Percentiles rank a stretch among this genome's conserved stretches.
phyloP scores from a whole-genome alignment of 1,140 invertebrate genomes.

The Dreissena rostriformis region DNA sequence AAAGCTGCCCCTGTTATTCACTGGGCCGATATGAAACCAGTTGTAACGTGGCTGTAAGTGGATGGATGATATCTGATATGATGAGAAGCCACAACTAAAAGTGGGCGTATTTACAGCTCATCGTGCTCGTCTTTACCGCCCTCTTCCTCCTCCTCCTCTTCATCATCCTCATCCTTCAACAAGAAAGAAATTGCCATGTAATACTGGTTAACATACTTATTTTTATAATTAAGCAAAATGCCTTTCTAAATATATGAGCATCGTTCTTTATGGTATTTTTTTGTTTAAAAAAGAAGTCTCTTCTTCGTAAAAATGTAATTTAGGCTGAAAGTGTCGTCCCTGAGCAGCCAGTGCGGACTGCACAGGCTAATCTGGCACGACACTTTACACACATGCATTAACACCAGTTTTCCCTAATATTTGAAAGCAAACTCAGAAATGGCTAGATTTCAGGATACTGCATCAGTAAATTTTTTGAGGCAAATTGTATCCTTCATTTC shows the following conservation, averaged over 20 bases:
- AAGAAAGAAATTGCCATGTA: conserved; percentile 16
- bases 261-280: too few relatives aligned
- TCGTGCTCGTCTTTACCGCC: conserved; percentile 65
- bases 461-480: background rate
- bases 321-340: background rate
- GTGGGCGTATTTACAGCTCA: conserved; percentile 66
- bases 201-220: background rate
- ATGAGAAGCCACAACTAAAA: too few relatives aligned
- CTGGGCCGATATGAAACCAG: too few relatives aligned
- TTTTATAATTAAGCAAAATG: background rate
- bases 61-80: too few relatives aligned
- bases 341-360: conserved; percentile 12
- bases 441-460: conserved; percentile 20
- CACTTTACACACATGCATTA: too few relatives aligned
- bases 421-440: too few relatives aligned
- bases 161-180: conserved; percentile 59
- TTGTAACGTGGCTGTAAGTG: too few relatives aligned
- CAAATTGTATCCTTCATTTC: too few relatives aligned
- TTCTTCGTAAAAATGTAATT: too few relatives aligned
- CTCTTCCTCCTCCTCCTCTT: conserved; percentile 72
- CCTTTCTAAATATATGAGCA: background rate
- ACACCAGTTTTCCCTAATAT: too few relatives aligned
- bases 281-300: conserved; percentile 1
- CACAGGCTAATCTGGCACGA: conserved; percentile 14
- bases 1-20: too few relatives aligned